Evolutionary conservation across 1,140 invertebrate genomes (phyloP).

Genomic region (Drosophila nannoptera): DNA sequence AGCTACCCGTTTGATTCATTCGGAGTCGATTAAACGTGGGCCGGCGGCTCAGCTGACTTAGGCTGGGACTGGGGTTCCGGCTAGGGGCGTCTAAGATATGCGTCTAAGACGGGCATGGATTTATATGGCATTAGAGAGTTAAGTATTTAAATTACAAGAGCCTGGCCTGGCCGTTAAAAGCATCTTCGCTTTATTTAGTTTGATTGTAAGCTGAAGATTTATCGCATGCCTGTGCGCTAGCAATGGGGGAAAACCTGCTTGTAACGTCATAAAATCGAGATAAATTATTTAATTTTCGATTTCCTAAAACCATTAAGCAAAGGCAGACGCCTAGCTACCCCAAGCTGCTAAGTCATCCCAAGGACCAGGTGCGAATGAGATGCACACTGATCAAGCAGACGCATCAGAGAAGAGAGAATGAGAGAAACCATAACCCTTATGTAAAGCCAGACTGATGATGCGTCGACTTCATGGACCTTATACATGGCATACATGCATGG

Average conservation of each 20-base stretch:
- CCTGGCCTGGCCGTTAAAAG: constrained; percentile 32
- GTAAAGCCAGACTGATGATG: constrained; percentile 13
- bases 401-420: background rate
- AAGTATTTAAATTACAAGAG: constrained; percentile 58
- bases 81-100: constrained; percentile 19
- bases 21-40: constrained; percentile 50
- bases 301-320: constrained; percentile 76
- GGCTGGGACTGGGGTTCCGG: background rate
- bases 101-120: constrained; percentile 1
- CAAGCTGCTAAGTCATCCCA: constrained; percentile 64
- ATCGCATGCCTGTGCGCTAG: constrained; percentile 50
- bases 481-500: constrained; percentile 17
- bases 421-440: constrained; percentile 35
- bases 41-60: constrained; percentile 26
- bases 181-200: constrained; percentile 51
- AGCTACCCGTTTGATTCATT: constrained; percentile 46
- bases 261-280: constrained; percentile 77
- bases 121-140: constrained; percentile 56
- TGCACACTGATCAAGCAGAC: background rate
- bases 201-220: constrained; percentile 70
- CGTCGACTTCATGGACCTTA: constrained; percentile 4
- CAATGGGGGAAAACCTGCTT: constrained; percentile 59
- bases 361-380: background rate
- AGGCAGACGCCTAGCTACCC: constrained; percentile 64
- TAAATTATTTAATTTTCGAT: constrained; percentile 78